phyloP scores from a whole-genome alignment of 1,140 invertebrate species.

The Reticulitermes speratus region DNA sequence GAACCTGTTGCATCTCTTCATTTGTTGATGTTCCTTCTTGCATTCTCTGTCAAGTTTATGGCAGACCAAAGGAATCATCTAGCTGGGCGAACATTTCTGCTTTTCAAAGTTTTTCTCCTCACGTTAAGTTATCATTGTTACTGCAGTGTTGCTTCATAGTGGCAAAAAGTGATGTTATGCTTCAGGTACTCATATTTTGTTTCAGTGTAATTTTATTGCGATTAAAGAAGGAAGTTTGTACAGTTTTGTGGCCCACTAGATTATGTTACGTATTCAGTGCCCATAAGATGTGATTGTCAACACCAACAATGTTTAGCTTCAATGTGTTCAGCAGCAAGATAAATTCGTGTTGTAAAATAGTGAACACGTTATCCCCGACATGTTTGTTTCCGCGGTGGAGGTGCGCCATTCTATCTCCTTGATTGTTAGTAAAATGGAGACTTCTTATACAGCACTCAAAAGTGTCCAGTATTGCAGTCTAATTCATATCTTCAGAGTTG shows the following conservation, averaged over 20 bases:
- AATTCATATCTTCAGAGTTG: neutral
- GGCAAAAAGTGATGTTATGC: neutral
- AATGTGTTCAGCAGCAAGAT: too few species aligned
- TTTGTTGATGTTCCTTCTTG: neutral
- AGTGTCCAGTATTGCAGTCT: neutral
- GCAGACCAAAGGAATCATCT: neutral
- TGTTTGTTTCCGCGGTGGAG: too few species aligned
- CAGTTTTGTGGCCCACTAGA: neutral
- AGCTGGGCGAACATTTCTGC: neutral
- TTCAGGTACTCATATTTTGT: neutral
- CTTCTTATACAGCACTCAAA: neutral
- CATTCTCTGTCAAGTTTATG: neutral
- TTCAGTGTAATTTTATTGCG: neutral
- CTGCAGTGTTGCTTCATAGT: neutral
- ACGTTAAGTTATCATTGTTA: neutral
- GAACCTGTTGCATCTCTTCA: neutral
- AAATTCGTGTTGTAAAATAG: too few species aligned
- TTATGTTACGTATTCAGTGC: neutral
- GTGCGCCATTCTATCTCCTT: too few species aligned
- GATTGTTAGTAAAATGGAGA: neutral
- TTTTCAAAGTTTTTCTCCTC: neutral
- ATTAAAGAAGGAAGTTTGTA: neutral
- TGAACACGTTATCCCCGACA: too few species aligned
- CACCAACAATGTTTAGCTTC: too few species aligned
- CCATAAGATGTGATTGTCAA: neutral